Base-by-base conservation (phyloP, 35 echinoderm and acorn worm genomes). In the Ophiothrix spiculata region DNA sequence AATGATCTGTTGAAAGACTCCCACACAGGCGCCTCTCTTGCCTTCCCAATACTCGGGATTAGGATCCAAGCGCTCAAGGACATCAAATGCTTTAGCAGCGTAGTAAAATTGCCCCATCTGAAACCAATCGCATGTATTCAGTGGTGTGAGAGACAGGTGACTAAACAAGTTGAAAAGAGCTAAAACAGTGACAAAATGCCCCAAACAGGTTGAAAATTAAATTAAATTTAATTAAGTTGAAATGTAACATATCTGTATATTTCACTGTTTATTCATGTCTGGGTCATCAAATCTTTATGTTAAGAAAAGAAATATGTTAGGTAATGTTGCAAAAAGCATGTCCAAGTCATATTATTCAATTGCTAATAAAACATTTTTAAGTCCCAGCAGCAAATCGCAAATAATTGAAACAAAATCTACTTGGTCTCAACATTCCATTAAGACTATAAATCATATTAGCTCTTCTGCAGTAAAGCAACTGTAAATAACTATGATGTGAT, bases 11-110 rank as follows among this genome's bases (percentile, higher is more conserved):
- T 98, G 95, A 85, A 98, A 98, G 37, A 98, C 91, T 81, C 95
- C 95, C 4, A 98, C 95, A 86, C 95, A 98, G 4, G 91, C 91
- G 37, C 95, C 95, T 56, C 91, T 83, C 88, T 98, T 98, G 1
- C 91, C 95, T 73, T 97, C 95, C 95, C 95, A 97, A 56, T 97
- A 97, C 84, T 97, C 95, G 34, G 95, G 95, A 63, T 97, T 97
- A 40, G 95, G 95, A 36, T 97, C 95, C 49, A 97, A 77, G 41
- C 95, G 80, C 56, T 97, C 95, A 34, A 97, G 80, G 35, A 93
- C 91, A 77, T 93, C 91, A 81, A 97, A 97, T 1, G 95, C 95
- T 79, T 97, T 97, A 32, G 91, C 91, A n/a, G 95, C 95, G 85
- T 93, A 97, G 80, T 97, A 97, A 78, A 97, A 97, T 64, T 97